These are phyloP conservation scores for Brienomyrus longianalis DNA, from an alignment of 2,113 vertebrate genomes.

Conservation along the genomic window DNA sequence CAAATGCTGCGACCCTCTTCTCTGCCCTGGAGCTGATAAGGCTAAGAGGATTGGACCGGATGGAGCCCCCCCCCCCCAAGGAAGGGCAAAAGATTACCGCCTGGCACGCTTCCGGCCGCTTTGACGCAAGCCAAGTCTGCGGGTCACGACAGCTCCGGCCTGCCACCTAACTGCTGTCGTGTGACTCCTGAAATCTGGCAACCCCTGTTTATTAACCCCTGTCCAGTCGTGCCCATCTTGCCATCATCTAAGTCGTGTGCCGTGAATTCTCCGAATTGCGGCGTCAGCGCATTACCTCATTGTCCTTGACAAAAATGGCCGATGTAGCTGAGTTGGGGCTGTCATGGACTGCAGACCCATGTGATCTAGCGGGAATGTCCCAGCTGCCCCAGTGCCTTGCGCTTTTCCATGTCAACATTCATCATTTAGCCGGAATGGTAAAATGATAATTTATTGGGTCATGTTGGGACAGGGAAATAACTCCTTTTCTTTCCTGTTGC, in stretches of 20 bases:
- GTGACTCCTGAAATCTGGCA: background rate
- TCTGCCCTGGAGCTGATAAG: background rate
- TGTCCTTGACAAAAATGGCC: background rate
- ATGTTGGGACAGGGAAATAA: background rate
- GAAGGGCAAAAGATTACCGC: background rate
- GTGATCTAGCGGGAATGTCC: background rate
- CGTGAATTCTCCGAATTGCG: background rate
- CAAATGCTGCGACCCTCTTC: background rate
- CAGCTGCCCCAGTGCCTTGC: too few relatives aligned
- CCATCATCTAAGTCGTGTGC: background rate
- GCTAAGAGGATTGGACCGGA: background rate
- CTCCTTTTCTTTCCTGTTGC: background rate
- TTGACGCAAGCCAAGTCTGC: background rate
- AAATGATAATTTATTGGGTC: background rate
- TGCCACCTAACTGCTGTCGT: background rate
- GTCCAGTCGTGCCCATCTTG: background rate
- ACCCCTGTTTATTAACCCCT: background rate
- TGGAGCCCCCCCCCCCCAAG: background rate
- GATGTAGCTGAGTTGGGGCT: background rate
- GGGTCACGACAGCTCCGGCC: background rate
- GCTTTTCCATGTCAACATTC: background rate
- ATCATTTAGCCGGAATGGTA: background rate
- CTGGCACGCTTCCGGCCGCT: background rate
- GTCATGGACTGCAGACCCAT: too few relatives aligned
- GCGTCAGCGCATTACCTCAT: too few relatives aligned